Evolutionary conservation across 2,113 vertebrate species (phyloP), one percentile per base, ranked within the genome.

Genomic region (Ammodytes marinus): DNA sequence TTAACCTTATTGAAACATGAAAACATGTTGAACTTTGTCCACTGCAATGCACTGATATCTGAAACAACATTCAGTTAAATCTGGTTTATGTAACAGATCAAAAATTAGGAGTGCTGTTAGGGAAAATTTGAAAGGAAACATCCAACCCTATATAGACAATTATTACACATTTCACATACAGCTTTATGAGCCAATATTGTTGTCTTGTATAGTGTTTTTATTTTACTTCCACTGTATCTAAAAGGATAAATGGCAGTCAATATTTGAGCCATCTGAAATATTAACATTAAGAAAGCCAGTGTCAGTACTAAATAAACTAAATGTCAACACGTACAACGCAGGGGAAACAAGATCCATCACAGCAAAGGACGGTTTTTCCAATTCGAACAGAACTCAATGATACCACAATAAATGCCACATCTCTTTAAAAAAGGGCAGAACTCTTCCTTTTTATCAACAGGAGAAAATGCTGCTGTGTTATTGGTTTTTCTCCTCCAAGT

Each of bases 1-100:
- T 81, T 85, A 69, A 88, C 40, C 57, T 12, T 15, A 12, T 1
- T 17, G 45, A 77, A 76, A 69, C 49, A 35, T 75, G 53, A 17
- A 80, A 79, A 55, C 80, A 74, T 45, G 49, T 69, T n/a, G 47
- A 27, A 60, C 39, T 14, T 71, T 10, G 2, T 12, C 13, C n/a
- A 57, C 43, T 68, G n/a, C 8, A 68, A 14, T 60, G 14, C 11
- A 45, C 13, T 42, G 35, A 12, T 7, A 4, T 66, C 50, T 61
- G 5, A 79, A 69, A 49, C 1, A 5, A 27, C 50, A 57, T n/a
- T 4, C 5, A 13, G 0, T 4, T 68, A 47, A 17, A 54, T 61
- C 47, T 47, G 15, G 35, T 37, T 52, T 9, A 50, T 17, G 13
- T 64, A 55, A 65, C 47, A 19, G 6, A 47, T 14, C 27, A 27